These are phyloP conservation scores for Ceraclea dissimilis DNA, from an alignment of 2,888 invertebrate genomes.

Conservation along the genomic window DNA sequence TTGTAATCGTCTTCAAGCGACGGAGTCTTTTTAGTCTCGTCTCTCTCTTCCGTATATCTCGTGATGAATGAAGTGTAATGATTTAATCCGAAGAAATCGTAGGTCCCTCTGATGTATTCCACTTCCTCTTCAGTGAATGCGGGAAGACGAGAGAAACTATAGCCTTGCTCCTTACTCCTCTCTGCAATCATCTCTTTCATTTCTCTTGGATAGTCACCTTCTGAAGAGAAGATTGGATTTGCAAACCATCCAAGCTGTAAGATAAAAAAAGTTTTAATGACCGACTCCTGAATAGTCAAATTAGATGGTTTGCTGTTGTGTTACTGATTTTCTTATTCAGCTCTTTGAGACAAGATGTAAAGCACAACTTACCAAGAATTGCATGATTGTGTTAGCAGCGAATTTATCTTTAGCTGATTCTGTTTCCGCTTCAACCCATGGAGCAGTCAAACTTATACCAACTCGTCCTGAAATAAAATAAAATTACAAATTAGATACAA, in stretches of 20 bases:
- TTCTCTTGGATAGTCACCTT: slow-evolving; percentile 58
- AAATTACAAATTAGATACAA: background rate
- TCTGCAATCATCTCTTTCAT: slow-evolving; percentile 53
- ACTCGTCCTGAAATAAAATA: slow-evolving; percentile 38
- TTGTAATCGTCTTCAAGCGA: slow-evolving; percentile 23
- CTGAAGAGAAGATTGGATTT: slow-evolving; percentile 55
- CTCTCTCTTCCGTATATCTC: slow-evolving; percentile 17
- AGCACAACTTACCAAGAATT: slow-evolving; percentile 37
- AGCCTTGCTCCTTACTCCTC: slow-evolving; percentile 54
- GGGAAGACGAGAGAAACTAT: slow-evolving; percentile 53
- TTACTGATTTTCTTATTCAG: too few species aligned
- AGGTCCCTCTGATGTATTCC: slow-evolving; percentile 50
- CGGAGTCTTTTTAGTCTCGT: slow-evolving; percentile 10
- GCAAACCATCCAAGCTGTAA: slow-evolving; percentile 58
- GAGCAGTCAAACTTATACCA: slow-evolving; percentile 41
- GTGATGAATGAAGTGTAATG: slow-evolving; percentile 50
- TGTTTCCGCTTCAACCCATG: slow-evolving; percentile 42
- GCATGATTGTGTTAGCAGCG: slow-evolving; percentile 44
- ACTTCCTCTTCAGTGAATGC: slow-evolving; percentile 54
- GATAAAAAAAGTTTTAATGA: too few species aligned
- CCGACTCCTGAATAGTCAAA: too few species aligned
- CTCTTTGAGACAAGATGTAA: too few species aligned
- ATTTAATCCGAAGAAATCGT: slow-evolving; percentile 70
- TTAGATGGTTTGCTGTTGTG: background rate
- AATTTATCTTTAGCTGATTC: slow-evolving; percentile 36